These are phyloP conservation scores for Seira musarum DNA, from an alignment of 2,888 invertebrate genomes.

Conservation along the genomic window DNA sequence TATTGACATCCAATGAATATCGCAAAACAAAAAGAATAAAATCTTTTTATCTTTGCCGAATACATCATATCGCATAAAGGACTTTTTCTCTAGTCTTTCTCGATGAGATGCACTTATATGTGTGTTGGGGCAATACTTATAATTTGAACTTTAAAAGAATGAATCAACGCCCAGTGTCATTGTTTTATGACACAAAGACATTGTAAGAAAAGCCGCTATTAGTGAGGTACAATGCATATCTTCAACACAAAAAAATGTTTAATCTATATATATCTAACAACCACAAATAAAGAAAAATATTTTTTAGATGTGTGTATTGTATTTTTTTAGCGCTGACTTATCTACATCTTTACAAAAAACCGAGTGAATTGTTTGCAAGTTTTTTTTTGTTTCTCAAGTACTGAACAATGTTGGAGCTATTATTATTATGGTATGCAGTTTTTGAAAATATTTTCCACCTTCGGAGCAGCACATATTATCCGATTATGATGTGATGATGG, in stretches of 20 bases:
- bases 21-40: slow-evolving; percentile 26
- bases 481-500: not conserved
- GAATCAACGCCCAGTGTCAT: slow-evolving; percentile 5
- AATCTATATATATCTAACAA: not conserved
- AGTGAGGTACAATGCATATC: too few species aligned
- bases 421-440: not conserved
- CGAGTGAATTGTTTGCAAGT: not conserved
- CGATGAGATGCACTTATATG: not conserved
- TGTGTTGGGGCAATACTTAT: not conserved
- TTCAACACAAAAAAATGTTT: not conserved
- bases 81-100: not conserved
- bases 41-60: slow-evolving; percentile 1
- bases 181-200: slow-evolving; percentile 7
- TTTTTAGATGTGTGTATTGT: not conserved
- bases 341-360: not conserved
- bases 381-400: not conserved
- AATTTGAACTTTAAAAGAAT: not conserved
- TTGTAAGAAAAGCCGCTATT: not conserved
- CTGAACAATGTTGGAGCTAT: not conserved
- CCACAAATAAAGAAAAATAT: not conserved
- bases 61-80: slow-evolving; percentile 13
- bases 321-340: not conserved
- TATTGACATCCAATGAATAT: slow-evolving; percentile 22
- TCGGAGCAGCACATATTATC: not conserved
- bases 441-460: not conserved